phyloP scores from a whole-genome alignment of 2,888 invertebrate species.

The Cosmopolites sordidus region DNA sequence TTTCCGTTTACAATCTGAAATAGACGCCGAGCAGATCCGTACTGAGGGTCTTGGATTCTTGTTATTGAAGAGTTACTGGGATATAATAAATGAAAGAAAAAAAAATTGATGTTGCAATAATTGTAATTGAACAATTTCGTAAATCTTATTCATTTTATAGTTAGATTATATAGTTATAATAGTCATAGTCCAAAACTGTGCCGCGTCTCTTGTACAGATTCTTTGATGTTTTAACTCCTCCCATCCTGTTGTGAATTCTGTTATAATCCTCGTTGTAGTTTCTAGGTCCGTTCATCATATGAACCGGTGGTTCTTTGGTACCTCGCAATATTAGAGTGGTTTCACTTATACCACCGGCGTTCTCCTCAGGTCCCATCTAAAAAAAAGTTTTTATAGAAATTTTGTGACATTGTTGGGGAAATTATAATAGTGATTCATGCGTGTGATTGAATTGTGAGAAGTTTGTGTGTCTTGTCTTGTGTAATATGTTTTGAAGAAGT shows the following conservation, averaged over 20 bases:
- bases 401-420: too few species aligned
- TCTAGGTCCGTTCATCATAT: conserved; percentile 57
- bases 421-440: too few species aligned
- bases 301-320: conserved; percentile 59
- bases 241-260: conserved; percentile 39
- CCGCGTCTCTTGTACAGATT: background rate
- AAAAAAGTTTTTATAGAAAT: conserved; percentile 13
- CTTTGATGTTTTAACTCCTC: conserved; percentile 1
- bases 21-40: too few species aligned
- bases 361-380: conserved; percentile 48
- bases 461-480: too few species aligned
- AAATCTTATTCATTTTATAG: background rate
- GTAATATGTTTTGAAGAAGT: too few species aligned
- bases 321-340: conserved; percentile 68
- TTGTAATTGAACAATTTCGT: too few species aligned
- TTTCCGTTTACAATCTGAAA: too few species aligned
- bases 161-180: conserved; percentile 17
- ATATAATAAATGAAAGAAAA: too few species aligned
- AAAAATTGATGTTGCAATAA: too few species aligned
- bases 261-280: conserved; percentile 55
- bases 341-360: conserved; percentile 58
- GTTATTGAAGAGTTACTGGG: too few species aligned
- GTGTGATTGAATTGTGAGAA: too few species aligned
- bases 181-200: conserved; percentile 13
- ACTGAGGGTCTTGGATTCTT: too few species aligned